Conservation (phyloP, 2,797 vertebrate genomes). For the Arrhamphus sclerolepis region DNA sequence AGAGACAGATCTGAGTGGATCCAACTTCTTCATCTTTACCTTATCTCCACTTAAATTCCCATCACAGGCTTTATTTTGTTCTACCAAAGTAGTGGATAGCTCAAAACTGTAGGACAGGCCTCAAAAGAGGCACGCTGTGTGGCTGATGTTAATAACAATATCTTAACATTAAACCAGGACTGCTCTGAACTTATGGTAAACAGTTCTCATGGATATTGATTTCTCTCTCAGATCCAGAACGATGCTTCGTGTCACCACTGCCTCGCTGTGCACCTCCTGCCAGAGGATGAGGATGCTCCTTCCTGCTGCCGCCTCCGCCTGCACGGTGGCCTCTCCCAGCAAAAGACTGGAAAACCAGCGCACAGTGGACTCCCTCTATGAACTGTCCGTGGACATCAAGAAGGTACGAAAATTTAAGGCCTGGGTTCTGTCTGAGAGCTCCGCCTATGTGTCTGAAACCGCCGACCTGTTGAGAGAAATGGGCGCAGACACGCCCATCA, state of each 20-base stretch:
- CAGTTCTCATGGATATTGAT: not conserved
- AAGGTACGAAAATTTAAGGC: slow-evolving; percentile 85
- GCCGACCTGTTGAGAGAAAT: slow-evolving; percentile 81
- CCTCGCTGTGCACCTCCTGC: slow-evolving; percentile 54
- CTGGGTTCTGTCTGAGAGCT: slow-evolving; percentile 86
- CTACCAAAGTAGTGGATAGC: no score
- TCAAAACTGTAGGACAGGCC: no score
- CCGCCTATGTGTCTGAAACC: slow-evolving; percentile 82
- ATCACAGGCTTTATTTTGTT: no score
- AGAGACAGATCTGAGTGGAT: no score
- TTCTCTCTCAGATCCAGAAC: slow-evolving; percentile 33
- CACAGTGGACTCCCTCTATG: slow-evolving; percentile 79
- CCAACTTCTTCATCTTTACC: no score
- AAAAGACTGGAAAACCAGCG: slow-evolving; percentile 80
- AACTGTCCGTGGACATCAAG: slow-evolving; percentile 83
- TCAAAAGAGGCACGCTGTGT: no score
- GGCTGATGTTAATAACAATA: no score
- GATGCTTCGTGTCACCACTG: slow-evolving; percentile 64
- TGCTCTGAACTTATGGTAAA: not conserved
- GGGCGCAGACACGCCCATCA: slow-evolving; percentile 70
- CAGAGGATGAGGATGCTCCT: slow-evolving; percentile 53
- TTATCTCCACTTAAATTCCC: no score
- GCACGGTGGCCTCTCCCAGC: slow-evolving; percentile 16
- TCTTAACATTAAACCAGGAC: no score
- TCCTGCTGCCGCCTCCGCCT: slow-evolving; percentile 20